Percentiles rank a stretch among this genome's conserved stretches.
phyloP scores from a whole-genome alignment of 2,797 vertebrate species.

The Propithecus deckenii region DNA sequence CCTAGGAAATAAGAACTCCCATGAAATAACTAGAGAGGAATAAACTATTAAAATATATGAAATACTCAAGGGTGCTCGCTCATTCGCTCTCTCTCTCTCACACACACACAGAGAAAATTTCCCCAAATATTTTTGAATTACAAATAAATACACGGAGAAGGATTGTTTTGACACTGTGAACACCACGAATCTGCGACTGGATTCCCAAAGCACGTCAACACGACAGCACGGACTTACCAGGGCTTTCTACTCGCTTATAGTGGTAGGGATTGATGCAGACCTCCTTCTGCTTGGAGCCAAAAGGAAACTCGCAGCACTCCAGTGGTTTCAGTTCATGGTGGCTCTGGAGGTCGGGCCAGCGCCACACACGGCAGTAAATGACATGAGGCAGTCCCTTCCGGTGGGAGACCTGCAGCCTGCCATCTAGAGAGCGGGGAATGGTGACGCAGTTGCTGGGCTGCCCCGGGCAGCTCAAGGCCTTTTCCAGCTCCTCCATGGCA shows the following conservation, averaged over 20 bases:
- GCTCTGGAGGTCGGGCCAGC: slow-evolving; percentile 98
- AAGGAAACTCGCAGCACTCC: slow-evolving; percentile 98
- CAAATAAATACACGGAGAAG: neutral
- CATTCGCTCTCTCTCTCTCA: neutral
- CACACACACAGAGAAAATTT: too few relatives aligned
- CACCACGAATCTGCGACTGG: neutral
- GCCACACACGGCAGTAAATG: slow-evolving; percentile 98
- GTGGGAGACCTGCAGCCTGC: slow-evolving; percentile 96
- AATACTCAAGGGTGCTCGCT: neutral
- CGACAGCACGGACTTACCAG: slow-evolving; percentile 87
- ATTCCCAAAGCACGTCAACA: fast-evolving
- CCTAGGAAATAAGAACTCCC: neutral
- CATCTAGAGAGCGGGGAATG: slow-evolving; percentile 96
- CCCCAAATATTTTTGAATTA: neutral
- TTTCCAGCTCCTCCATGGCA: slow-evolving; percentile 96
- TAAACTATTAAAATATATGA: neutral
- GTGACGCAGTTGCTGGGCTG: slow-evolving; percentile 98
- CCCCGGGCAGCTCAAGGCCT: slow-evolving; percentile 94
- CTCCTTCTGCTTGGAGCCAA: slow-evolving; percentile 98
- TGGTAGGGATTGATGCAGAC: slow-evolving; percentile 99
- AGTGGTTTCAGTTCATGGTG: slow-evolving; percentile 98
- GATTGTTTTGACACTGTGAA: neutral
- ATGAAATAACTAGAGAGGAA: neutral
- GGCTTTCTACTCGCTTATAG: slow-evolving; percentile 98
- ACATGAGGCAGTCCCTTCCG: slow-evolving; percentile 96